These are phyloP conservation scores for Drosophila suzukii DNA, from an alignment of 1,140 invertebrate genomes.

Conservation along the genomic window DNA sequence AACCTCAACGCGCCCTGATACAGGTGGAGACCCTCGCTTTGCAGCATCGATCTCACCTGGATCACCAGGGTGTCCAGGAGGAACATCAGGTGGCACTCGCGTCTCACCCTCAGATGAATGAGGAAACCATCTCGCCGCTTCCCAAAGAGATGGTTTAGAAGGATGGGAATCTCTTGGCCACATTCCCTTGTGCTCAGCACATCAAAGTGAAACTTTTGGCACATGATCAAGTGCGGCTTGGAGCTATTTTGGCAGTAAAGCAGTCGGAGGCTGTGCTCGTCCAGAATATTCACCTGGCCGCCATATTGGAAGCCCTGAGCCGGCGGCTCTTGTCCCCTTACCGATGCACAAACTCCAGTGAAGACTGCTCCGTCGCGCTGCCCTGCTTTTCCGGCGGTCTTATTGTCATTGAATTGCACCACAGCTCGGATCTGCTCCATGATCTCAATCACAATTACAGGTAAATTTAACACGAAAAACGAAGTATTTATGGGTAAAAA, in stretches of 20 bases:
- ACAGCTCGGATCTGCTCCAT: constrained; percentile 44
- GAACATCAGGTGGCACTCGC: constrained; percentile 47
- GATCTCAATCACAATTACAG: not conserved
- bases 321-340: not conserved
- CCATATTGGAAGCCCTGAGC: constrained; percentile 24
- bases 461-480: not conserved
- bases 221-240: constrained; percentile 38
- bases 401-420: constrained; percentile 18
- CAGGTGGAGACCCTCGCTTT: constrained; percentile 18
- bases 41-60: constrained; percentile 33
- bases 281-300: constrained; percentile 41
- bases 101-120: constrained; percentile 28
- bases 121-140: constrained; percentile 32
- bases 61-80: constrained; percentile 40
- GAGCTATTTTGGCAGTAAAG: constrained; percentile 36
- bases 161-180: constrained; percentile 20
- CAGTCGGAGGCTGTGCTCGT: constrained; percentile 38
- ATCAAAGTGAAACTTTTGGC: constrained; percentile 51
- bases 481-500: not conserved
- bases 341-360: not conserved
- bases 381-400: not conserved
- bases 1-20: constrained; percentile 29
- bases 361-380: not conserved
- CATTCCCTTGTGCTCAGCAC: constrained; percentile 9
- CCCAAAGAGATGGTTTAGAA: constrained; percentile 36